Evolutionary conservation across 2,888 invertebrate species (phyloP), one percentile per base, ranked within the genome.

Genomic region (Hedychridium roseum): DNA sequence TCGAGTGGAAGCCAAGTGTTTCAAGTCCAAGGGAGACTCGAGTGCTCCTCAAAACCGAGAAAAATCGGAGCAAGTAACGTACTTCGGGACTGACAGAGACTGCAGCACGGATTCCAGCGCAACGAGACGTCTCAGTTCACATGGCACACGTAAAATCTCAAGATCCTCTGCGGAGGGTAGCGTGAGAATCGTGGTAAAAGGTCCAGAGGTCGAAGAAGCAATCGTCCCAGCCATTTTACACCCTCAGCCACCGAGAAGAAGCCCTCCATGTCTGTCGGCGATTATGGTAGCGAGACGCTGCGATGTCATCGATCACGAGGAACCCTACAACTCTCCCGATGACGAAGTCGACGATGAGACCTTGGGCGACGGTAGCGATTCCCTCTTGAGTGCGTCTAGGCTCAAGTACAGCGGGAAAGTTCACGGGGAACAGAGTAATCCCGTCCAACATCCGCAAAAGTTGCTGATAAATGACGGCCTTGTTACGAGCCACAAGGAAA

Each of bases 241-340:
- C 41, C 92, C 92, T 0, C 90, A 91, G 73, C 92, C 92, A 35
- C 92, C 92, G 0, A 83, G 91, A 57, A 87, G 89, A 74, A 81
- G 84, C 2, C 83, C 83, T 12, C 66, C 74, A 0, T 78, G 75
- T 32, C 23, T 76, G 2, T 68, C 73, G 1, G 60, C 65, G 3
- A 67, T 78, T 11, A 55, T 75, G 46, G 64, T 74, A 14, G 70
- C 67, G 9, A 67, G 74, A n/a, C 70, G 71, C n/a, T 70, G 66
- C 42, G 72, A 73, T 36, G 74, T 78, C 39, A 62, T 71, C 17
- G 78, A 79, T 32, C 73, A 74, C 28, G 73, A 66, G 14, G 89
- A 88, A 15, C 74, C 60, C 60, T 85, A 83, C 64, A 85, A 86
- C 1, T 86, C 86, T 44, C 71, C 66, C 21, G 87, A 87, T 54